These are phyloP conservation scores for Montipora foliosa DNA, from an alignment of 64 coral and sea anemone species.

Conservation along the genomic window DNA sequence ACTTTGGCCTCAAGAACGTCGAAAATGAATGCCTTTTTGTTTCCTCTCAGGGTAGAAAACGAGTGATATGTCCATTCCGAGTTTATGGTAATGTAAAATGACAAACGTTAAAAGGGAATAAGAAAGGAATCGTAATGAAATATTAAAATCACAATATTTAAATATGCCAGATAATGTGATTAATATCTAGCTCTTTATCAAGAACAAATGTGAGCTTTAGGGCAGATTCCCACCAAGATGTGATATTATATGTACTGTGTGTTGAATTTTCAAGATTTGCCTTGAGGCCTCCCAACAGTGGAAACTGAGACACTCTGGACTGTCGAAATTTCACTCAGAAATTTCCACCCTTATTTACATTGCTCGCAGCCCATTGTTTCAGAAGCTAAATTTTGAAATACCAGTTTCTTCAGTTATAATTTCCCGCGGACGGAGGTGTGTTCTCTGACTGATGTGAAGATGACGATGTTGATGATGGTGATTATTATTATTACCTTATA, in stretches of 20 bases:
- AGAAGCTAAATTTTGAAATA: background rate
- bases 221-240: background rate
- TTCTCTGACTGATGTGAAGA: no score
- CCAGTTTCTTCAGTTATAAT: no score
- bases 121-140: background rate
- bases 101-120: background rate
- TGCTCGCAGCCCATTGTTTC: background rate
- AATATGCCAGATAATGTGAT: background rate
- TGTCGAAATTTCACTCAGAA: background rate
- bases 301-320: background rate
- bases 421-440: no score
- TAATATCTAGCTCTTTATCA: background rate
- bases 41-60: background rate
- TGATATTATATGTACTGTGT: background rate
- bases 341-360: background rate
- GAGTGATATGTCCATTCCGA: background rate
- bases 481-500: no score
- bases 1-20: background rate
- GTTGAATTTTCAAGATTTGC: background rate
- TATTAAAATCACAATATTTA: background rate
- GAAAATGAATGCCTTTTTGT: background rate
- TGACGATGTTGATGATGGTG: no score
- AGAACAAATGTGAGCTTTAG: background rate
- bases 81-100: background rate
- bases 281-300: background rate